Percentiles rank a stretch among this genome's conserved stretches.
phyloP scores from a whole-genome alignment of 2,113 vertebrate species.

The Ancistrus triradiatus region DNA sequence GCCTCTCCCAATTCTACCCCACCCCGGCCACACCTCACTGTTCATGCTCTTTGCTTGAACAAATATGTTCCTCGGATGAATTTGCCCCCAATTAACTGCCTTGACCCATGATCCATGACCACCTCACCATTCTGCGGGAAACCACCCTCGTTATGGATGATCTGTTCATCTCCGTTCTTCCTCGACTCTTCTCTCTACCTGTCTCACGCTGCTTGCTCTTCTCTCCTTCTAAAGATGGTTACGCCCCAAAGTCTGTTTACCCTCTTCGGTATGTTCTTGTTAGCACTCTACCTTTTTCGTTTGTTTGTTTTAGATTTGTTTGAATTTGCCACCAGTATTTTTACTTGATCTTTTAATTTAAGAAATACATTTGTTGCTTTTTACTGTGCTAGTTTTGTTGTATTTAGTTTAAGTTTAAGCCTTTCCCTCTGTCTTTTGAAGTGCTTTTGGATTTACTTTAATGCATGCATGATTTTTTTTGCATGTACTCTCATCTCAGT shows the following conservation, averaged over 20 bases:
- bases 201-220: constrained; percentile 94
- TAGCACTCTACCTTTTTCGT: constrained; percentile 87
- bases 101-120: constrained; percentile 98
- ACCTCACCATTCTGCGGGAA: constrained; percentile 99
- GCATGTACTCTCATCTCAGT: constrained; percentile 80
- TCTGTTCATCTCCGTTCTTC: constrained; percentile 99
- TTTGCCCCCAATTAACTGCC: constrained; percentile 90
- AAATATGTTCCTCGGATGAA: constrained; percentile 70
- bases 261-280: constrained; percentile 90
- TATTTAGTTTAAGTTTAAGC: constrained; percentile 47
- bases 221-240: constrained; percentile 81
- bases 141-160: constrained; percentile 99
- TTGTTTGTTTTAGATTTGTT: constrained; percentile 50
- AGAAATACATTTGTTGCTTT: constrained; percentile 28
- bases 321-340: constrained; percentile 69
- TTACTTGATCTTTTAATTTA: constrained; percentile 72
- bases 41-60: constrained; percentile 91
- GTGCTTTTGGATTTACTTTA: constrained; percentile 78
- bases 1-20: constrained; percentile 65
- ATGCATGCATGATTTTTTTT: constrained; percentile 86
- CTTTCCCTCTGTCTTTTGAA: constrained; percentile 61
- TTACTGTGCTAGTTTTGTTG: constrained; percentile 44
- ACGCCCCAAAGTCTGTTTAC: constrained; percentile 87
- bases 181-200: constrained; percentile 99
- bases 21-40: constrained; percentile 45